A percentile compares a stretch with the other conserved stretches of the same genome.
These are phyloP conservation scores for Brassicogethes aeneus DNA, from an alignment of 2,888 invertebrate species.

Conservation along the genomic window DNA sequence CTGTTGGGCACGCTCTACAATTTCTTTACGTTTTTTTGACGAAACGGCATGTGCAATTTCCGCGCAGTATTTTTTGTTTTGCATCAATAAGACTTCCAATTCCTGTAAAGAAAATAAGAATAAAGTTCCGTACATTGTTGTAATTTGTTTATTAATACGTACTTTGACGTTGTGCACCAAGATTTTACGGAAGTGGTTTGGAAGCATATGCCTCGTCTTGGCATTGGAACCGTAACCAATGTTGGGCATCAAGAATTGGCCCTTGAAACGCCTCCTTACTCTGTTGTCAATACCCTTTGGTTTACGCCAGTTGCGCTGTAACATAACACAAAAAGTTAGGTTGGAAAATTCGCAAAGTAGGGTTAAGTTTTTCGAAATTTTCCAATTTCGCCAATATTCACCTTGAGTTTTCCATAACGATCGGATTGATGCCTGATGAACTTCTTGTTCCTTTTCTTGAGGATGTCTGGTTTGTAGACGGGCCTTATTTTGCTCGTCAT, in stretches of 20 bases:
- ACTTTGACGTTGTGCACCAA: constrained; percentile 80
- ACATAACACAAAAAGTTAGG: constrained; percentile 2
- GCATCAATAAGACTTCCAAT: constrained; percentile 97
- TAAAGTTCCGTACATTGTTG: not conserved
- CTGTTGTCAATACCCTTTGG: constrained; percentile 99
- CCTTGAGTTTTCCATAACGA: constrained; percentile 92
- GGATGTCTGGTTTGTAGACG: constrained; percentile 79
- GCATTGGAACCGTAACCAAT: constrained; percentile 97
- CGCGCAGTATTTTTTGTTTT: constrained; percentile 93
- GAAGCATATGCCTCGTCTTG: constrained; percentile 93
- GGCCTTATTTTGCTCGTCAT: constrained; percentile 74
- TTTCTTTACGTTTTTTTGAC: constrained; percentile 92
- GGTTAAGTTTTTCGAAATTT: constrained; percentile 2
- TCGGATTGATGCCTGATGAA: constrained; percentile 99
- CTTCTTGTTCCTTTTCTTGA: constrained; percentile 97
- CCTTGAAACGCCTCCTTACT: constrained; percentile 98
- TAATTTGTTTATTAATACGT: constrained; percentile 26
- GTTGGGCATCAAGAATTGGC: constrained; percentile 97
- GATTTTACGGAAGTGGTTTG: constrained; percentile 96
- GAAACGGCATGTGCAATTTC: constrained; percentile 98
- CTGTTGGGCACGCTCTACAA: constrained; percentile 95
- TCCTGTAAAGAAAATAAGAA: constrained; percentile 55
- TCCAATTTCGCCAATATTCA: constrained; percentile 38
- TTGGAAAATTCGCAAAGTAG: not conserved
- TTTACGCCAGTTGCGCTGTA: constrained; percentile 94